Evolutionary conservation across 2,888 invertebrate genomes (phyloP).

Genomic region (Priapulus caudatus): DNA sequence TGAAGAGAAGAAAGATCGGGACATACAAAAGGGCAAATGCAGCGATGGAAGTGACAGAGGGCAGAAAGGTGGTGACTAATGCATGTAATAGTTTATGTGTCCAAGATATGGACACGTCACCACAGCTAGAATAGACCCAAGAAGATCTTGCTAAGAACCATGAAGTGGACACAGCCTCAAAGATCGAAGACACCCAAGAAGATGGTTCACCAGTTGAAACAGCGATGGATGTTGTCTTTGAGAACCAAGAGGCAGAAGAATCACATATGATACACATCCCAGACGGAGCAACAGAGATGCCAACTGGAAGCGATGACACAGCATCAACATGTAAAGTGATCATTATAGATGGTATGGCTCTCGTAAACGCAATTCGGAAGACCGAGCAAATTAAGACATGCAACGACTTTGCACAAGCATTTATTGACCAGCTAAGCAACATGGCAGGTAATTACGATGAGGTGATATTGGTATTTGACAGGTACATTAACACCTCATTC

Average conservation of each 20-base stretch:
- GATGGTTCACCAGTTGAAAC: too few relatives aligned
- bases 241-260: too few relatives aligned
- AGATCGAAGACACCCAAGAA: too few relatives aligned
- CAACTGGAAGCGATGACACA: not conserved
- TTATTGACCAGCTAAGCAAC: constrained; percentile 13
- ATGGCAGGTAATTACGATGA: constrained; percentile 14
- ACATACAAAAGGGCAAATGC: constrained; percentile 16
- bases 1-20: constrained; percentile 13
- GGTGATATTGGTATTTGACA: constrained; percentile 15
- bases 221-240: too few relatives aligned
- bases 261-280: too few relatives aligned
- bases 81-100: too few relatives aligned
- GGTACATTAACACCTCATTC: constrained; percentile 13
- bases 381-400: constrained; percentile 14
- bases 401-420: constrained; percentile 13
- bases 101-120: too few relatives aligned
- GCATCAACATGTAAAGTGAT: constrained; percentile 11
- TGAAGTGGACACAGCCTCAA: too few relatives aligned
- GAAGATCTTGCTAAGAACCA: too few relatives aligned
- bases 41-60: constrained; percentile 11
- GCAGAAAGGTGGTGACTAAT: not conserved
- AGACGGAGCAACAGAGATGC: not conserved
- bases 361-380: constrained; percentile 13
- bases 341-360: constrained; percentile 16
- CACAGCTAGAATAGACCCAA: too few relatives aligned